These are phyloP conservation scores for Trimorus sp. DNA, from an alignment of 2,888 invertebrate species.

Conservation along the genomic window DNA sequence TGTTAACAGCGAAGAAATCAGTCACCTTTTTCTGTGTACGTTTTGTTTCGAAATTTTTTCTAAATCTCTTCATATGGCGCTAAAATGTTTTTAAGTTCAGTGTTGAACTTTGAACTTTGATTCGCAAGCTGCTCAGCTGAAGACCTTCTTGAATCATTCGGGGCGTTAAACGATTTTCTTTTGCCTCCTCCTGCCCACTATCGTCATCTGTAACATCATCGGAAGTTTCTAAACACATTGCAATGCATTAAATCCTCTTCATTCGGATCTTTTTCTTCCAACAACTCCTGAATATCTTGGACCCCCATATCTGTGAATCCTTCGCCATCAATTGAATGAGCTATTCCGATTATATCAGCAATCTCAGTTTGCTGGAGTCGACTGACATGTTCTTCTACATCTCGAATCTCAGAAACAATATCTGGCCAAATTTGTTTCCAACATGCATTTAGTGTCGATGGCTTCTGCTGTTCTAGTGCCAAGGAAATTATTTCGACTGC, in stretches of 20 bases:
- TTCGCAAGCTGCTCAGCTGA: slow-evolving; percentile 17
- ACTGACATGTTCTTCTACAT: slow-evolving; percentile 29
- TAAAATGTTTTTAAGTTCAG: slow-evolving; percentile 6
- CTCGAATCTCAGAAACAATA: slow-evolving; percentile 39
- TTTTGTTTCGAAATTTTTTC: neutral
- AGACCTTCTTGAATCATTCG: slow-evolving; percentile 21
- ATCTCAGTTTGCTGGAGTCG: slow-evolving; percentile 28
- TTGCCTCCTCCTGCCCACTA: slow-evolving; percentile 5
- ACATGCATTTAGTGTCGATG: slow-evolving; percentile 70
- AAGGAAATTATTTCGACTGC: slow-evolving; percentile 61
- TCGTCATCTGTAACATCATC: slow-evolving; percentile 9
- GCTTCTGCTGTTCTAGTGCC: slow-evolving; percentile 64
- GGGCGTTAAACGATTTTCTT: slow-evolving; percentile 1
- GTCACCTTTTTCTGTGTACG: slow-evolving; percentile 18
- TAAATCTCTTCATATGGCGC: slow-evolving; percentile 9
- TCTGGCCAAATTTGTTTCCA: slow-evolving; percentile 71
- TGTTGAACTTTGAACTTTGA: slow-evolving; percentile 7
- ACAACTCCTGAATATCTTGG: slow-evolving; percentile 54
- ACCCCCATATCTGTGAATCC: slow-evolving; percentile 59
- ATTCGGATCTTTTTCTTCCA: slow-evolving; percentile 12
- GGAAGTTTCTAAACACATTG: neutral
- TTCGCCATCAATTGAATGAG: slow-evolving; percentile 60
- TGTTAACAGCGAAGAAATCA: slow-evolving; percentile 5
- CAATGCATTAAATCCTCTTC: slow-evolving; percentile 8
- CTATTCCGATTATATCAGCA: slow-evolving; percentile 51